Base-by-base conservation (phyloP, 1,140 invertebrate species). In the Drosophila tristis region DNA sequence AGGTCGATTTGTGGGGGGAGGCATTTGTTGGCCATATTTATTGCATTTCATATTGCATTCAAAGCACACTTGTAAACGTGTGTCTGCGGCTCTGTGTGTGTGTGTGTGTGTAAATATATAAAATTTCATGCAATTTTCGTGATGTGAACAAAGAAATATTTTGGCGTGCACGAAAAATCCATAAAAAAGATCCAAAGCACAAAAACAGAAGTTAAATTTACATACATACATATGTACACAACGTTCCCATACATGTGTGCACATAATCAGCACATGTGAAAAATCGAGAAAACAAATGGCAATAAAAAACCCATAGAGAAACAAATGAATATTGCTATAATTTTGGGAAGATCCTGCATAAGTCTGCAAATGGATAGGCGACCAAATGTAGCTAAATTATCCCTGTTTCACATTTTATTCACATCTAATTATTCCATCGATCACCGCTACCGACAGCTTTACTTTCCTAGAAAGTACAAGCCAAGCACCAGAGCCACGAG, bases 141-240 rank as follows among this genome's bases (percentile, higher is more conserved):
- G 76, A 67, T 68, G 48, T 50, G 72, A 84, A 84, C 80, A 84
- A 84, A 84, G 80, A 84, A 84, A 84, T 84, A 84, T 84, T 84
- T 84, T 79, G 62, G 72, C 71, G 66, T 84, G 80, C 80, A 67
- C 66, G 66, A 84, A 84, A 71, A 84, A 84, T 67, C 71, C 71
- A 84, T 79, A 79, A 84, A 84, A 84, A 39, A 39, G 11, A 75
- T 57, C 45, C 15, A 42, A 56, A 56, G 23, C 49, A 44, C 56
- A 71, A 56, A 61, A 70, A 55, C 54, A 51, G 42, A 39, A 59
- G 45, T 35, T 43, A 62, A 50, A 63, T 73, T 44, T 20, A 44
- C 25, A 44, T 49, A 57, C 6, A 5, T 48, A 35, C 13, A 6
- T 35, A 39, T 4, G 8, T 48, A 35, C 13, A 29, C 26, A 2